phyloP scores from a whole-genome alignment of 1,140 invertebrate species.

The Habropoda laboriosa region DNA sequence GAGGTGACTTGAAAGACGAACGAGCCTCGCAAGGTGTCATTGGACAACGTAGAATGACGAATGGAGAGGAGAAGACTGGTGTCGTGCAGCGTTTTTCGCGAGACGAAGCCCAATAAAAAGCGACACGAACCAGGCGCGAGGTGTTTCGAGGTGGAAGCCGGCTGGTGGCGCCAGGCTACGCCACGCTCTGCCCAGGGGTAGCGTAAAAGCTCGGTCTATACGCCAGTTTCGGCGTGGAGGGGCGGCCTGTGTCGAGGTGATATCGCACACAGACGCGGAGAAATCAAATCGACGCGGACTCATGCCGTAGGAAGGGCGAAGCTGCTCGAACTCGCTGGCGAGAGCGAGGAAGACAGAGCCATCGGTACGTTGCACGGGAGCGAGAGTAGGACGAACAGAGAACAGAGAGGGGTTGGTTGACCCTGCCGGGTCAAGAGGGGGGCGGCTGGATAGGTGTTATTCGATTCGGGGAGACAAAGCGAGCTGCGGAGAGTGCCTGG shows the following conservation, averaged over 20 bases:
- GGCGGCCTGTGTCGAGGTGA: slow-evolving; percentile 29
- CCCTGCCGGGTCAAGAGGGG: slow-evolving; percentile 44
- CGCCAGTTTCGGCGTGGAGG: slow-evolving; percentile 29
- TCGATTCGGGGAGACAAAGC: slow-evolving; percentile 40
- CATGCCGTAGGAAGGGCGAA: slow-evolving; percentile 39
- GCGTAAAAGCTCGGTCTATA: slow-evolving; percentile 53
- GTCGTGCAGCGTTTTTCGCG: slow-evolving; percentile 23
- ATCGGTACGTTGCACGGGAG: no score
- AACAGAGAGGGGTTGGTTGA: slow-evolving; percentile 47
- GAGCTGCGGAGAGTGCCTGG: neutral
- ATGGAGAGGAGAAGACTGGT: neutral
- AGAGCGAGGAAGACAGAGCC: slow-evolving; percentile 15
- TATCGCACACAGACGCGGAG: slow-evolving; percentile 53
- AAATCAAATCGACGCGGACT: slow-evolving; percentile 57
- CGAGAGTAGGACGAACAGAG: neutral
- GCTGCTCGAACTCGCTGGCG: slow-evolving; percentile 11
- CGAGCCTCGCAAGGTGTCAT: neutral
- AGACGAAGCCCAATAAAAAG: slow-evolving; percentile 54
- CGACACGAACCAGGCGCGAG: slow-evolving; percentile 41
- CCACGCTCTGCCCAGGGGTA: slow-evolving; percentile 56
- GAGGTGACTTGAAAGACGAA: neutral
- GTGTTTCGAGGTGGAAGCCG: slow-evolving; percentile 51
- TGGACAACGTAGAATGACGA: neutral
- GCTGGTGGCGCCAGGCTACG: slow-evolving; percentile 66
- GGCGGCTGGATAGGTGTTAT: slow-evolving; percentile 27